Base-by-base conservation (phyloP, 2,888 invertebrate genomes). In the Lapara coniferarum region DNA sequence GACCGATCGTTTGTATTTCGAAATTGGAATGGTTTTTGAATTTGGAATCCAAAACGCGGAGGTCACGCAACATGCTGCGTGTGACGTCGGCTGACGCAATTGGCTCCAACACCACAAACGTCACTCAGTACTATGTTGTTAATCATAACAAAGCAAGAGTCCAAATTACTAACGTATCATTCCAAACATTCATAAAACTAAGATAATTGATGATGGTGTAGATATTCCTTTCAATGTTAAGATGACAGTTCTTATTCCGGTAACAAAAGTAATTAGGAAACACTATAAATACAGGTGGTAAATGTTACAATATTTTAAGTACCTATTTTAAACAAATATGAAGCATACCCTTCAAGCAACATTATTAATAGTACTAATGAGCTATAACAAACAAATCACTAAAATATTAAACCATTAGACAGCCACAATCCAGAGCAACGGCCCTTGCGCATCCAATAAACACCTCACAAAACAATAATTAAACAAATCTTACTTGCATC, bases 1-100 rank as follows among this genome's bases (percentile, higher is more conserved):
- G 52, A 58, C 68, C 30, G 51, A 49, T 19, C 58, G 52, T 19
- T 44, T 68, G 44, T 53, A 46, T 63, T 68, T 63, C 19, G 19
- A 66, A n/a, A 10, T 66, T 37, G 63, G 63, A 49, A 63, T 46
- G 19, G 63, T 19, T 63, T 63, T 63, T 63, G 63, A 19, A 63
- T 49, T 63, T 63, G 19, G 63, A 63, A 63, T 46, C 25, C 16
- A 6, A 57, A 57, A 25, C 10, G 12, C 25, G 25, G 55, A 19
- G 56, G 56, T 56, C 19, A 25, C 19, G 12, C 30, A 37, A 30
- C 25, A 25, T 56, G 25, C 30, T 37, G 19, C 8, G 10, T 14
- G 5, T 57, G 57, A 57, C 57, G 30, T 57, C 25, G 13, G 14
- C 13, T 30, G 63, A 49, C n/a, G 37, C 16, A 12, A 53, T 55